Percentiles rank a stretch among this genome's conserved stretches.
Evolutionary conservation across 2,797 vertebrate species (phyloP).

Genomic region (Alauda arvensis): DNA sequence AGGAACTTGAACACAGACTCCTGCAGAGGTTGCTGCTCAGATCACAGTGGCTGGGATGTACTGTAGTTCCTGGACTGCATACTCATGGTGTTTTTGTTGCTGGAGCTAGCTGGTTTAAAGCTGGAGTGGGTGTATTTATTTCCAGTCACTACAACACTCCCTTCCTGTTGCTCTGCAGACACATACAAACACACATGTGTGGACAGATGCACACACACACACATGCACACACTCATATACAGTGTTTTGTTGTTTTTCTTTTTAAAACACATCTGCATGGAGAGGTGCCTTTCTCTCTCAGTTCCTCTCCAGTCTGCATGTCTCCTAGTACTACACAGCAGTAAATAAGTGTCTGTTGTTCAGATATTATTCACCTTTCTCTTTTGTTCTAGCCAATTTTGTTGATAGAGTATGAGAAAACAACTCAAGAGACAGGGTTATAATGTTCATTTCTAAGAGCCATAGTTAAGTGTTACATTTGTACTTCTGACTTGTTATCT

Average conservation of each 20-base stretch:
- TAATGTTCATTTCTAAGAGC: conserved; percentile 49
- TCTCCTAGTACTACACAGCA: conserved; percentile 25
- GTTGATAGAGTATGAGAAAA: conserved; percentile 51
- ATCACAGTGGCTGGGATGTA: background rate
- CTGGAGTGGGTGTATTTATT: background rate
- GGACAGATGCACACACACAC: too few species aligned
- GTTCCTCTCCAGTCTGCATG: background rate
- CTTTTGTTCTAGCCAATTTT: conserved; percentile 59
- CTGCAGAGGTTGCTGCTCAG: background rate
- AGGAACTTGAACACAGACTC: rapidly evolving
- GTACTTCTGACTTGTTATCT: conserved; percentile 52
- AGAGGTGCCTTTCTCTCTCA: background rate
- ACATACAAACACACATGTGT: rapidly evolving
- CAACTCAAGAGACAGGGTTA: conserved; percentile 33
- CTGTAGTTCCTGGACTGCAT: background rate
- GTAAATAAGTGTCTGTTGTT: conserved; percentile 48
- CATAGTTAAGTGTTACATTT: conserved; percentile 29
- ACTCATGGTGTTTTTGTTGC: background rate
- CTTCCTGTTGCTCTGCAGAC: background rate
- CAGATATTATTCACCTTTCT: conserved; percentile 38
- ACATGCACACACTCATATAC: too few species aligned
- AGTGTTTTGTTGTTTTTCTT: background rate
- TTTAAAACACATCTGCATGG: background rate
- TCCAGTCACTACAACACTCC: background rate
- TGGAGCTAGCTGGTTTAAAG: background rate